phyloP scores from a whole-genome alignment of 2,888 invertebrate genomes.

The Lasiommata megera region DNA sequence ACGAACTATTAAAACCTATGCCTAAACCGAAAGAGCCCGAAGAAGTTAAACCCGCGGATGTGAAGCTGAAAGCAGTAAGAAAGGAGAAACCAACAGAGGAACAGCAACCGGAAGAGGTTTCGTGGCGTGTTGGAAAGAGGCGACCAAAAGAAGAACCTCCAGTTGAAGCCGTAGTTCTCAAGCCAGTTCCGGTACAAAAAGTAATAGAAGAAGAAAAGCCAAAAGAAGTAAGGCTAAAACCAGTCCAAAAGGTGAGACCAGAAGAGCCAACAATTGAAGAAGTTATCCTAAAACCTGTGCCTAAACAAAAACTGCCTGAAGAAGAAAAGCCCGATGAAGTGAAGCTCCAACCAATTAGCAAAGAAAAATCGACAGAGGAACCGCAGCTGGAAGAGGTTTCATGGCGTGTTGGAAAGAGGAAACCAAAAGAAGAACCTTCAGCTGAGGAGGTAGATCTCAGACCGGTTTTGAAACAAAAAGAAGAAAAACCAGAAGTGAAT shows the following conservation, averaged over 20 bases:
- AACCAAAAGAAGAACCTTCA: slow-evolving; percentile 55
- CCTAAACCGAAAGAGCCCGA: slow-evolving; percentile 31
- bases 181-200: slow-evolving; percentile 57
- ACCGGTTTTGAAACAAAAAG: slow-evolving; percentile 35
- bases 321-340: slow-evolving; percentile 54
- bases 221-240: slow-evolving; percentile 50
- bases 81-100: slow-evolving; percentile 36
- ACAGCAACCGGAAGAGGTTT: slow-evolving; percentile 59
- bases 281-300: slow-evolving; percentile 63
- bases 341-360: slow-evolving; percentile 38
- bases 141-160: slow-evolving; percentile 42
- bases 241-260: slow-evolving; percentile 34
- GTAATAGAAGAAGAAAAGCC: slow-evolving; percentile 45
- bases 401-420: slow-evolving; percentile 45
- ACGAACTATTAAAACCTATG: too few species aligned
- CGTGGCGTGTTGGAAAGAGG: slow-evolving; percentile 45
- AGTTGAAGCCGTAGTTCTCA: slow-evolving; percentile 69
- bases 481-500: slow-evolving; percentile 42
- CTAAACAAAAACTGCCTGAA: slow-evolving; percentile 49
- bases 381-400: slow-evolving; percentile 53
- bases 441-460: slow-evolving; percentile 49
- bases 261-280: slow-evolving; percentile 34
- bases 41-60: too few species aligned
- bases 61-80: slow-evolving; percentile 39
- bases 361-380: slow-evolving; percentile 50